Evolutionary conservation across 30 jellyfish, hydroid and myxozoan species (phyloP).

Genomic region (Aurelia aurita): DNA sequence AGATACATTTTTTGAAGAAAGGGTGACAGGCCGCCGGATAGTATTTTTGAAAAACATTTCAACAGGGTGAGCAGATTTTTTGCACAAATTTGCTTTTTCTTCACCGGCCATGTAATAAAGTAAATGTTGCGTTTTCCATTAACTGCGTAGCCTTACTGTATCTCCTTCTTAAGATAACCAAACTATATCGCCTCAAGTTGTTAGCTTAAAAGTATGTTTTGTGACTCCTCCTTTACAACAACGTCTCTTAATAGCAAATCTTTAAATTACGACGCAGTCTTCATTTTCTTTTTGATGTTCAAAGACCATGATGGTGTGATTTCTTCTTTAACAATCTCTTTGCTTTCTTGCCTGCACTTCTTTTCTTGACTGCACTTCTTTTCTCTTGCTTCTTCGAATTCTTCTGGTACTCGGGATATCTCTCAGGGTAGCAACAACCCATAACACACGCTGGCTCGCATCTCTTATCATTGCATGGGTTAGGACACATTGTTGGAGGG

Average conservation of each 20-base stretch:
- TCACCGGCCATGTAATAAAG: no score
- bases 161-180: no score
- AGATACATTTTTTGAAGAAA: no score
- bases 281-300: not conserved
- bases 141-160: no score
- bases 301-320: not conserved
- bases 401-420: conserved; percentile 40
- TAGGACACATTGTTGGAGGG: conserved; percentile 61
- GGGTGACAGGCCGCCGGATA: no score
- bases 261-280: not conserved
- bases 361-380: not conserved
- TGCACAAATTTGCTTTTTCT: no score
- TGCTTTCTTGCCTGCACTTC: not conserved
- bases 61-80: no score
- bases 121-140: no score
- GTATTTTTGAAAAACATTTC: no score
- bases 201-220: no score
- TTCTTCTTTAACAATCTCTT: not conserved
- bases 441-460: conserved; percentile 72
- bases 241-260: not conserved
- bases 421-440: conserved; percentile 67
- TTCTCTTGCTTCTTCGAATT: conserved; percentile 10
- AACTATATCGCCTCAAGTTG: no score
- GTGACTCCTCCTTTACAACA: not conserved
- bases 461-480: conserved; percentile 43